A percentile compares a stretch with the other conserved stretches of the same genome.
Conservation (phyloP, 2,797 vertebrate species). For the Pempheris klunzingeri region DNA sequence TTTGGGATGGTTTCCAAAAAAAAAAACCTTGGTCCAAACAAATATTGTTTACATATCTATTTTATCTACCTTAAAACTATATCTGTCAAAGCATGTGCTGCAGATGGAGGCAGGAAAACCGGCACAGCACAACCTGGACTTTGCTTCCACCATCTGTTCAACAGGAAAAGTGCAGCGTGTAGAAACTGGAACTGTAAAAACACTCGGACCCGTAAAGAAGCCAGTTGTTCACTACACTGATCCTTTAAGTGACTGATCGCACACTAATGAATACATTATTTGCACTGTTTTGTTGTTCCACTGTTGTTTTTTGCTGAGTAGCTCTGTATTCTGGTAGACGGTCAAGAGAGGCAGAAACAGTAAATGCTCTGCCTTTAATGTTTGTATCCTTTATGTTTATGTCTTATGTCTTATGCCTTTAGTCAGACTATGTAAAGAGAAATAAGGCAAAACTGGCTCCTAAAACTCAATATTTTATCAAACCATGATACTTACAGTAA, state of each 20-base stretch:
- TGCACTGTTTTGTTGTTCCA: not conserved
- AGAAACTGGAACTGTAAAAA: not conserved
- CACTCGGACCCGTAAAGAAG: conserved; percentile 4
- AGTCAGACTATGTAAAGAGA: not conserved
- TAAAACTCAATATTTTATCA: too few relatives aligned
- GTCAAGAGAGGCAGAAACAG: not conserved
- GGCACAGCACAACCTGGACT: conserved; percentile 31
- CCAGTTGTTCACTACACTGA: not conserved
- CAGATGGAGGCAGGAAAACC: accelerated
- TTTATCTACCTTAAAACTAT: not conserved
- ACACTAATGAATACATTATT: not conserved
- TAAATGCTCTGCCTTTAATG: not conserved
- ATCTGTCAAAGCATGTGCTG: not conserved
- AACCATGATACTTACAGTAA: too few relatives aligned
- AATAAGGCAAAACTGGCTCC: not conserved
- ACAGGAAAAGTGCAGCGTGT: conserved; percentile 43
- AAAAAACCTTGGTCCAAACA: not conserved
- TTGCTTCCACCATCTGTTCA: conserved; percentile 69
- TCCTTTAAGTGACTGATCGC: not conserved
- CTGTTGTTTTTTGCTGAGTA: not conserved
- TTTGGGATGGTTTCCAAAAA: not conserved
- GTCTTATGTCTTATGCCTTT: not conserved
- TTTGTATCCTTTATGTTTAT: too few relatives aligned
- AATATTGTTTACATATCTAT: not conserved
- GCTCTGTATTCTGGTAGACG: not conserved